Evolutionary conservation across 2,888 invertebrate species (phyloP).

Genomic region (Bedellia somnulentella): DNA sequence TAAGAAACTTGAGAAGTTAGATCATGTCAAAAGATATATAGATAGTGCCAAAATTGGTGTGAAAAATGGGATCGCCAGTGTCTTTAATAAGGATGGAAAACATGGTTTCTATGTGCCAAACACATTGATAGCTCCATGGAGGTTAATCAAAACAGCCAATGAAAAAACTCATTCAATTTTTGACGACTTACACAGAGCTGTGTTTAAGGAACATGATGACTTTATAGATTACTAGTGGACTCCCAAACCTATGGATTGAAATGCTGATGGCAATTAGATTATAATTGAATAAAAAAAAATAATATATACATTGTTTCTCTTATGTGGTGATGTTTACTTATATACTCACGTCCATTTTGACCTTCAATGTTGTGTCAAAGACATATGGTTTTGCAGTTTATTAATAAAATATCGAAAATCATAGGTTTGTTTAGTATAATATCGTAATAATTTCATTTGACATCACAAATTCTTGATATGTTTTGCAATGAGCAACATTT

Average conservation of each 20-base stretch:
- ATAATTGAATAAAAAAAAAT: too few relatives aligned
- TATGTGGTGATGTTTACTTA: too few relatives aligned
- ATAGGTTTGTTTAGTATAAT: too few relatives aligned
- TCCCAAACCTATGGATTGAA: conserved; percentile 5
- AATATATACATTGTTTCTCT: too few relatives aligned
- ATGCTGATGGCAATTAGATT: too few relatives aligned
- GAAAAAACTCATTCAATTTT: conserved; percentile 10
- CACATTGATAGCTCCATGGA: conserved; percentile 9
- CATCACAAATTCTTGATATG: too few relatives aligned
- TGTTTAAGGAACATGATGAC: neutral
- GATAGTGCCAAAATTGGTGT: conserved; percentile 18
- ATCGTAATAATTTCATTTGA: too few relatives aligned
- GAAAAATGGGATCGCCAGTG: conserved; percentile 17
- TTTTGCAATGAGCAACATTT: too few relatives aligned
- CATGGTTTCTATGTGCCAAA: conserved; percentile 9
- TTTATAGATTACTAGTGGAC: neutral
- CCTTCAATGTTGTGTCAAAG: too few relatives aligned
- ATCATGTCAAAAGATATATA: conserved; percentile 16
- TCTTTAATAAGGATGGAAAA: conserved; percentile 13
- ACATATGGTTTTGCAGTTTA: too few relatives aligned
- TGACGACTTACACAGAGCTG: conserved; percentile 6
- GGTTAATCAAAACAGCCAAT: conserved; percentile 13
- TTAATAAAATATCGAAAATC: too few relatives aligned
- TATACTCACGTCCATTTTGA: too few relatives aligned
- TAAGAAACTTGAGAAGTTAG: neutral